Percentiles rank a stretch among this genome's conserved stretches.
Conservation (phyloP, 2,113 vertebrate species). For the Myrmophylax atrothorax region DNA sequence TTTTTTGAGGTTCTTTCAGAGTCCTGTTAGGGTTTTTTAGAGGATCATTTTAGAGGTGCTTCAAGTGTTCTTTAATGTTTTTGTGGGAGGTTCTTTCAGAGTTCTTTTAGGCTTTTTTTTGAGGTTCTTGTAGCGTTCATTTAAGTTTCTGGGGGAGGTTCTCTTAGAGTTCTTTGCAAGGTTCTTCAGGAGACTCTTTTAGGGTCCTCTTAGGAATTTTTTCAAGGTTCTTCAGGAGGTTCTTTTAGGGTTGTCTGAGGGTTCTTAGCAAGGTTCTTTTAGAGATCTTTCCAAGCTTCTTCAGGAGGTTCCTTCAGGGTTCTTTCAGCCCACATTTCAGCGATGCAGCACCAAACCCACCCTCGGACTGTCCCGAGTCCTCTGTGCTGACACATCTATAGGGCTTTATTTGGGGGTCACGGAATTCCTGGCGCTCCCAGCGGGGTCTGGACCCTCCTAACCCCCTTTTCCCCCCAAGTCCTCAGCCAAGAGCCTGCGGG, state of each 20-base stretch:
- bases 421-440: not conserved
- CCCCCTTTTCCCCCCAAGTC: slow-evolving; percentile 73
- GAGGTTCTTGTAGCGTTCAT: not conserved
- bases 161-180: too few species aligned
- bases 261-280: not conserved
- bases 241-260: not conserved
- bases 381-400: not conserved
- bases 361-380: not conserved
- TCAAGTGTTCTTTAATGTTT: not conserved
- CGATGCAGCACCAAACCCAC: not conserved
- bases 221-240: not conserved
- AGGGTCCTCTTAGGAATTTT: not conserved
- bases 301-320: not conserved
- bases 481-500: slow-evolving; percentile 91
- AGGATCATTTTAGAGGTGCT: not conserved
- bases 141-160: not conserved
- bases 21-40: not conserved
- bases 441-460: not conserved
- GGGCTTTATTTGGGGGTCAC: not conserved
- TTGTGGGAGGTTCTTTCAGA: not conserved
- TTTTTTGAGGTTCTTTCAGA: too few species aligned
- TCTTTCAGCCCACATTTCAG: not conserved
- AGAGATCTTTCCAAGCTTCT: not conserved
- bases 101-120: not conserved
- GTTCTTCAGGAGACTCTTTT: not conserved